A percentile compares a stretch with the other conserved stretches of the same genome.
phyloP scores from a whole-genome alignment of 1,140 invertebrate genomes.

The Philaenus spumarius region DNA sequence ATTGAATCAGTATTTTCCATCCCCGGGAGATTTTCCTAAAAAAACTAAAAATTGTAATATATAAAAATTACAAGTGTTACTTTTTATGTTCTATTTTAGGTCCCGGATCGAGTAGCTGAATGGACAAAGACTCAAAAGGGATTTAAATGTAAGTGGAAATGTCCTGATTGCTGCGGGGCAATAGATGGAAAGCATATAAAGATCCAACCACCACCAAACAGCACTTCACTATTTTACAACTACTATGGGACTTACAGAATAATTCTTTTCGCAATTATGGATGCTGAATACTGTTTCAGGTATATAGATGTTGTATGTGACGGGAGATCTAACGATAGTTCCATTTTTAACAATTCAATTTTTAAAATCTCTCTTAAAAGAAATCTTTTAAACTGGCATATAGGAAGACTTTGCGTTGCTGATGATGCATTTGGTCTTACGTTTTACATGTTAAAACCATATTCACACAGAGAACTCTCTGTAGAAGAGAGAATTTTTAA shows the following conservation, averaged over 20 bases:
- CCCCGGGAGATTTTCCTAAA: no score
- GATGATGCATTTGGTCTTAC: slow-evolving; percentile 44
- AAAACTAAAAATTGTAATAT: no score
- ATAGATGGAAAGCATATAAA: no score
- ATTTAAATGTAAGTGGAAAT: no score
- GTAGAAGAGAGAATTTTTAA: slow-evolving; percentile 33
- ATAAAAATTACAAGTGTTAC: no score
- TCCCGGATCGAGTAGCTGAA: no score
- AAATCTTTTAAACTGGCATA: slow-evolving; percentile 30
- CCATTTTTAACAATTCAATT: slow-evolving; percentile 3
- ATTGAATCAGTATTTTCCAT: no score
- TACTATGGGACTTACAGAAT: no score
- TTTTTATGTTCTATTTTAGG: no score
- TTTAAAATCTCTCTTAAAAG: slow-evolving; percentile 2
- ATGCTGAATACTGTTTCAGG: slow-evolving; percentile 39
- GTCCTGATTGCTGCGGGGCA: no score
- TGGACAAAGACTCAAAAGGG: no score
- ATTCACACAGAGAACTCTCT: slow-evolving; percentile 28
- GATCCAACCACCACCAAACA: slow-evolving; percentile 31
- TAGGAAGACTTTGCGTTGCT: slow-evolving; percentile 37
- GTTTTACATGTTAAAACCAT: slow-evolving; percentile 41
- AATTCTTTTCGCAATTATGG: slow-evolving; percentile 32
- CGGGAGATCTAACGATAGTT: slow-evolving; percentile 24
- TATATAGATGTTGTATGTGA: slow-evolving; percentile 36
- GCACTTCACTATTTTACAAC: slow-evolving; percentile 37